A percentile compares a stretch with the other conserved stretches of the same genome.
phyloP scores from a whole-genome alignment of 2,888 invertebrate genomes.

The Stomorhina lunata region DNA sequence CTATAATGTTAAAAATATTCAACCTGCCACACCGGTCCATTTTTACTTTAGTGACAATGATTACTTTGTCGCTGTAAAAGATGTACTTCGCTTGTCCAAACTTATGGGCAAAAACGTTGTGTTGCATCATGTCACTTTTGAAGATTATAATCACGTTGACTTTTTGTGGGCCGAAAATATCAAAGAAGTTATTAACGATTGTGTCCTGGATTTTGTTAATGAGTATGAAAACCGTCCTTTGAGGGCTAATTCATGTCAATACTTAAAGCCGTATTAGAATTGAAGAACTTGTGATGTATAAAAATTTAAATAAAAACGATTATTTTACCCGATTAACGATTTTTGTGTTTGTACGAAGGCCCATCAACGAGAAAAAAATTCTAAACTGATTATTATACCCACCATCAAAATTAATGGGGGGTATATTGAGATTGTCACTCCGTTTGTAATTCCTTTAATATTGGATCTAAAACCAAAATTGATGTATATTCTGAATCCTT shows the following conservation, averaged over 20 bases:
- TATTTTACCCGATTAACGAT: too few relatives aligned
- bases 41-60: constrained; percentile 69
- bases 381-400: too few relatives aligned
- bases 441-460: too few relatives aligned
- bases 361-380: too few relatives aligned
- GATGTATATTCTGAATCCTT: too few relatives aligned
- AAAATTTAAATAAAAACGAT: too few relatives aligned
- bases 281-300: too few relatives aligned
- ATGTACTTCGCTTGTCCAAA: constrained; percentile 60
- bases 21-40: constrained; percentile 51
- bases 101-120: constrained; percentile 42
- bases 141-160: constrained; percentile 69
- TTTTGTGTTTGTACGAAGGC: too few relatives aligned
- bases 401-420: too few relatives aligned
- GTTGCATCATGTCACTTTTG: constrained; percentile 57
- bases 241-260: constrained; percentile 19
- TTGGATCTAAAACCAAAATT: too few relatives aligned
- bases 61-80: constrained; percentile 45
- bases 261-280: too few relatives aligned
- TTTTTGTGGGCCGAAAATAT: constrained; percentile 67
- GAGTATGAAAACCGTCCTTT: constrained; percentile 28
- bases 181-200: constrained; percentile 62
- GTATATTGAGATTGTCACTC: too few relatives aligned
- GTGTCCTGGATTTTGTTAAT: constrained; percentile 56
- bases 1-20: constrained; percentile 61